phyloP scores from a whole-genome alignment of 2,797 vertebrate species.

The Artibeus lituratus region DNA sequence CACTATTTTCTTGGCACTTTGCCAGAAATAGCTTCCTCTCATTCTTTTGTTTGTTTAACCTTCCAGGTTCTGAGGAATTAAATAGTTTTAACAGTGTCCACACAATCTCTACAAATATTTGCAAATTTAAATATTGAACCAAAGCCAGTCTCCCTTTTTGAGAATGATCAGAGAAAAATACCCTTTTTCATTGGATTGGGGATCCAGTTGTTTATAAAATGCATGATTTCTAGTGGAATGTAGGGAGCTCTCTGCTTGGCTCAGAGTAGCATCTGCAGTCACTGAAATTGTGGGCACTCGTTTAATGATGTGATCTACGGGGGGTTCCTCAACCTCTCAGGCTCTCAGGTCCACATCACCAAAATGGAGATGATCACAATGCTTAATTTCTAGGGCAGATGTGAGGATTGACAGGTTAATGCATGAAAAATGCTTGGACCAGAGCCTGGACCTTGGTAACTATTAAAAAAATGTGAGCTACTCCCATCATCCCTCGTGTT shows the following conservation, averaged over 20 bases:
- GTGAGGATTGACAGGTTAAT: neutral
- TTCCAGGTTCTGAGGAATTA: neutral
- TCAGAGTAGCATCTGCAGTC: neutral
- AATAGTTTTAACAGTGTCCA: neutral
- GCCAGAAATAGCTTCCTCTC: neutral
- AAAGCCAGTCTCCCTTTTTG: neutral
- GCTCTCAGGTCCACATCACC: neutral
- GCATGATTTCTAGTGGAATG: too few species aligned
- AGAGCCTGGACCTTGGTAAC: neutral
- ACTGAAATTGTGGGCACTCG: neutral
- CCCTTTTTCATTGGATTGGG: neutral
- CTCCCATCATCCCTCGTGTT: neutral
- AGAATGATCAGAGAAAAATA: neutral
- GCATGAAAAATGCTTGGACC: neutral
- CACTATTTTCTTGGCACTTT: neutral
- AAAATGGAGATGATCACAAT: neutral
- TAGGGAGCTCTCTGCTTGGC: neutral
- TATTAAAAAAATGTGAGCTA: neutral
- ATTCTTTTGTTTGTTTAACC: neutral
- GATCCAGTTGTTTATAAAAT: neutral
- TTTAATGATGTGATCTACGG: neutral
- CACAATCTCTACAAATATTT: slow-evolving; percentile 23
- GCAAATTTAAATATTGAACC: neutral
- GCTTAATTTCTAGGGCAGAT: neutral
- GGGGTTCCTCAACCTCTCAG: neutral